Percentiles rank a stretch among this genome's conserved stretches.
Conservation (phyloP, 2,113 vertebrate genomes). For the Sylvietta virens region DNA sequence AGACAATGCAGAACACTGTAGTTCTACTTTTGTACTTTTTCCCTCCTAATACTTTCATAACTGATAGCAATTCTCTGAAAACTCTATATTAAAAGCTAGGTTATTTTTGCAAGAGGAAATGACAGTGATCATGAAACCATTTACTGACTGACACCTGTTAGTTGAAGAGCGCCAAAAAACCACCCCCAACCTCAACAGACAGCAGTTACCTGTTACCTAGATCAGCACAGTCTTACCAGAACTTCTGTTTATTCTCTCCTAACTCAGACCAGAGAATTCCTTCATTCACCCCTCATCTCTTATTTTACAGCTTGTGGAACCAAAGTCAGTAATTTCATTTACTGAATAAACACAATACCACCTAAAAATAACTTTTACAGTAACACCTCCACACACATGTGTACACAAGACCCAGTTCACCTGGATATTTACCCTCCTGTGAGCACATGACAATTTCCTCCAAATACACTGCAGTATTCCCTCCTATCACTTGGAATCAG, state of each 20-base stretch:
- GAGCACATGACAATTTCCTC: background rate
- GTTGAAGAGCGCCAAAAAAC: background rate
- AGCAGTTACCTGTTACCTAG: background rate
- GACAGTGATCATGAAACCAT: background rate
- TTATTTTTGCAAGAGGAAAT: background rate
- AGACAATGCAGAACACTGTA: background rate
- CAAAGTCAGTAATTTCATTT: background rate
- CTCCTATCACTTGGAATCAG: background rate
- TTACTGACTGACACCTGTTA: background rate
- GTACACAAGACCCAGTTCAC: background rate
- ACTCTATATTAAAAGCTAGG: background rate
- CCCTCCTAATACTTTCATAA: background rate
- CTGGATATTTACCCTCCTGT: background rate
- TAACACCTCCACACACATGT: rapidly evolving
- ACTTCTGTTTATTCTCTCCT: background rate
- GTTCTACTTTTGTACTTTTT: background rate
- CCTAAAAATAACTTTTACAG: background rate
- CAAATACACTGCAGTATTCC: background rate
- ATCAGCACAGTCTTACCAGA: background rate
- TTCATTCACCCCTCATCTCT: background rate
- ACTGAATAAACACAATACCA: background rate
- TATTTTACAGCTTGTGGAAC: background rate
- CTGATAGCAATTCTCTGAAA: background rate
- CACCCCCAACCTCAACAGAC: background rate
- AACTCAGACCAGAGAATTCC: background rate